Percentiles rank a stretch among this genome's conserved stretches.
Conservation (phyloP, 2,888 invertebrate genomes). For the Amiota minor region DNA sequence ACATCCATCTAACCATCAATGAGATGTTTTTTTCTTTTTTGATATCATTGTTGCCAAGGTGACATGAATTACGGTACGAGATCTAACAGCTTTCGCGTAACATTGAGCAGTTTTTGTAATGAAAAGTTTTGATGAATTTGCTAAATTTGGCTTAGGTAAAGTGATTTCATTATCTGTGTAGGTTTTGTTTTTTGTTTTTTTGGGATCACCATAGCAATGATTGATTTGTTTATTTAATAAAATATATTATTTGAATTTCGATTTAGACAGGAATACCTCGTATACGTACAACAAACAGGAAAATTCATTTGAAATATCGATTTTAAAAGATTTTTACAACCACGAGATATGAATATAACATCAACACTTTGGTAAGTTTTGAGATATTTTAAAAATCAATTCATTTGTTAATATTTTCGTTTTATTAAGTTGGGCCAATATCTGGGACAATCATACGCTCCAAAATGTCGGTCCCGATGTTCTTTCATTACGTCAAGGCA, state of each 20-base stretch:
- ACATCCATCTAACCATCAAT: too few relatives aligned
- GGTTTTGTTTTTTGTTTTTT: background rate
- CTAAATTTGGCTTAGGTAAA: too few relatives aligned
- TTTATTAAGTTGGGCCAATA: slow-evolving; percentile 53
- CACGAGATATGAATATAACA: slow-evolving; percentile 18
- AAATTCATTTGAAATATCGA: background rate
- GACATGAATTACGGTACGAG: too few relatives aligned
- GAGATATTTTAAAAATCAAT: background rate
- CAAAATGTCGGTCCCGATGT: slow-evolving; percentile 57
- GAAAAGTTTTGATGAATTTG: too few relatives aligned
- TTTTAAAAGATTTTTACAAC: background rate
- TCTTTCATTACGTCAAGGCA: slow-evolving; percentile 47
- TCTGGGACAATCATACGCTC: slow-evolving; percentile 41
- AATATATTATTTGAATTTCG: background rate
- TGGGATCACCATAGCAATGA: slow-evolving; percentile 17
- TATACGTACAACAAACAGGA: slow-evolving; percentile 10
- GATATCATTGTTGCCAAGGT: too few relatives aligned
- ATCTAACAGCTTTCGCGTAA: too few relatives aligned
- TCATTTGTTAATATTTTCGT: background rate
- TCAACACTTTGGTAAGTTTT: slow-evolving; percentile 16
- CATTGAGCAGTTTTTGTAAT: too few relatives aligned
- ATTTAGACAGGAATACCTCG: too few relatives aligned
- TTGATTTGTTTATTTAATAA: slow-evolving; percentile 12
- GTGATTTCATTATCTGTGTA: too few relatives aligned
- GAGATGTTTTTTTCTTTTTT: too few relatives aligned